Evolutionary conservation across 2,888 invertebrate genomes (phyloP), one percentile per base, ranked within the genome.

Genomic region (Microctonus hyperodae): DNA sequence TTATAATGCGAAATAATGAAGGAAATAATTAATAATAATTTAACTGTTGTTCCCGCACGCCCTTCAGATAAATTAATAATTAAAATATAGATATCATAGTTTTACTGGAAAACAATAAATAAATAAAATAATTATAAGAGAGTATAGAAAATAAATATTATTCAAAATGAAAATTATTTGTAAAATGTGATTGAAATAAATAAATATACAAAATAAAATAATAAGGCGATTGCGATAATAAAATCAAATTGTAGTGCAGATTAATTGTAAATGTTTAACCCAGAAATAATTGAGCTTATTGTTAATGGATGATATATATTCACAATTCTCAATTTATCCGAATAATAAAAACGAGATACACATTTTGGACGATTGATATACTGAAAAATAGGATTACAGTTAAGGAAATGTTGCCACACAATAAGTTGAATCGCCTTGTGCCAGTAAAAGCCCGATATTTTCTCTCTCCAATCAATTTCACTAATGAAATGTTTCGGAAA

Each of bases 401-500:
- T 7, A 16, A 33, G 13, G 57, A 50, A 33, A 55, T 40, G 50
- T n/a, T 57, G 58, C 37, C 11, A 25, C 25, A 58, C 35, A 50
- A 16, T 33, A 33, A 64, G 20, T 50, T 57, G 58, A 58, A 48
- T 64, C 50, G 33, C 37, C 57, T 58, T 44, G 57, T 58, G 31
- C 35, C 64, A 57, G 64, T 64, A 35, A 48, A 55, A 64, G 64
- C 58, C 58, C 64, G 64, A 58, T 50, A 58, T 33, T 23, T 51
- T 28, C 28, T 28, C 44, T 7, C 16, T 16, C 44, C 58, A 50
- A 51, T 64, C 64, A 64, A 64, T 64, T 64, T 48, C 58, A 58
- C 33, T 64, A 64, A 64, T 58, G 64, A 64, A 64, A 64, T 37
- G 57, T 57, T 48, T 57, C 51, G 31, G 37, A 31, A 59, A 64